phyloP scores from a whole-genome alignment of 2,888 invertebrate genomes.

The Orthonevra nobilis region DNA sequence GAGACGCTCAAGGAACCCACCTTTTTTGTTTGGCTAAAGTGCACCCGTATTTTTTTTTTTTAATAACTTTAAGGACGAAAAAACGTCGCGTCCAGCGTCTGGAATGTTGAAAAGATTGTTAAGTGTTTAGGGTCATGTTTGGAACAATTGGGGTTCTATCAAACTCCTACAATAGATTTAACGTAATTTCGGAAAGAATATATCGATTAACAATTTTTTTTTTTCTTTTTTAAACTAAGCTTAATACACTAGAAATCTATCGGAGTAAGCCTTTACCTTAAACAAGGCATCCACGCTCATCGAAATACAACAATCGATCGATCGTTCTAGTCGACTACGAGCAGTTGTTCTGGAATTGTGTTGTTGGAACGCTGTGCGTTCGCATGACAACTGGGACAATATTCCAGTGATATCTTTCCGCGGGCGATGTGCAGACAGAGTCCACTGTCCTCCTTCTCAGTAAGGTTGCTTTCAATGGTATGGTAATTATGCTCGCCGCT shows the following conservation, averaged over 20 bases:
- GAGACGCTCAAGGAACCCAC: constrained; percentile 50
- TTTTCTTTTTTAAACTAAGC: constrained; percentile 22
- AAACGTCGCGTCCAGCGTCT: constrained; percentile 55
- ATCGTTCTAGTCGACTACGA: constrained; percentile 71
- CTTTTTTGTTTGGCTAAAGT: constrained; percentile 36
- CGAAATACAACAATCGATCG: too few relatives aligned
- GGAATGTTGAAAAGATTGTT: constrained; percentile 67
- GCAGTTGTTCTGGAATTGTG: constrained; percentile 73
- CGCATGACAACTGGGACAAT: constrained; percentile 82
- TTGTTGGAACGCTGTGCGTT: constrained; percentile 76
- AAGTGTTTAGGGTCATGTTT: constrained; percentile 34
- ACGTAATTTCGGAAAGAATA: constrained; percentile 74
- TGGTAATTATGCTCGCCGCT: constrained; percentile 72
- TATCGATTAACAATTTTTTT: constrained; percentile 74
- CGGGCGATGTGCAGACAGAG: constrained; percentile 82
- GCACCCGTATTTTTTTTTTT: constrained; percentile 24
- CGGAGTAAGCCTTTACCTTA: constrained; percentile 42
- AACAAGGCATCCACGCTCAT: constrained; percentile 25
- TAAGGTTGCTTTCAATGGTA: constrained; percentile 27
- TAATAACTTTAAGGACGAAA: constrained; percentile 29
- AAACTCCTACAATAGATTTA: constrained; percentile 65
- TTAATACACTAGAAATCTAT: constrained; percentile 44
- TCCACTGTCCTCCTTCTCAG: constrained; percentile 80
- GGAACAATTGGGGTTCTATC: constrained; percentile 48
- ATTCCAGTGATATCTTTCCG: constrained; percentile 82